Evolutionary conservation across 53 echinoderm and acorn worm species (phyloP), one percentile per base, ranked within the genome.

Genomic region (Temnopleurus reevesii): DNA sequence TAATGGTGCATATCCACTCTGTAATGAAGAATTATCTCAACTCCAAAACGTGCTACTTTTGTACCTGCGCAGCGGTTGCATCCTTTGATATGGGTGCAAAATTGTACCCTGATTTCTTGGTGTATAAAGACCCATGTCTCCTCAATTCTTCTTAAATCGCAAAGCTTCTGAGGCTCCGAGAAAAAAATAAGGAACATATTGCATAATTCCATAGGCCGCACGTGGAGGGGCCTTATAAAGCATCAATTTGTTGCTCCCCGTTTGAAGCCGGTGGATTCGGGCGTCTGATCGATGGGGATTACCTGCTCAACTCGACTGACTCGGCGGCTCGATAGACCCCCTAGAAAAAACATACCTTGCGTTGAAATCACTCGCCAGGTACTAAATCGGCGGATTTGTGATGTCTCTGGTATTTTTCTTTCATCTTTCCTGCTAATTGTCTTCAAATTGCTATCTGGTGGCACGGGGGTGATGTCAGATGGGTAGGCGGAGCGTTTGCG

Each of bases 391-490:
- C 30, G 55, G 83, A 83, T 83, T 83, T 55, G 34, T 38, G 21
- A 38, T 23, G 41, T 79, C 79, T 79, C 26, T 46, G 36, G 45
- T 85, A 85, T 85, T 85, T 85, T 85, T 85, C 86, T 85, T 85
- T 85, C 86, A 85, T 85, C 86, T 85, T 85, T 85, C 86, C 59
- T 59, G 23, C 60, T 85, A 85, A 85, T 85, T 85, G 86, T 85
- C 86, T 6, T 55, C 86, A 85, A 85, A 85, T 85, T 85, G 86
- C 58, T 85, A 60, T 60, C 86, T 85, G 59, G 60, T 57, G 86
- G 59, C 44, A 60, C 0, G 2, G 21, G 56, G 56, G 83, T 83
- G 83, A 83, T 83, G 55, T 49, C 28, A 41, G 71, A 71, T 71
- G 36, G 24, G 79, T 49, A n/a, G n/a, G n/a, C 13, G 46, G 45